Evolutionary conservation across 1,140 invertebrate genomes (phyloP).

Genomic region (Zaprionus ornatus): DNA sequence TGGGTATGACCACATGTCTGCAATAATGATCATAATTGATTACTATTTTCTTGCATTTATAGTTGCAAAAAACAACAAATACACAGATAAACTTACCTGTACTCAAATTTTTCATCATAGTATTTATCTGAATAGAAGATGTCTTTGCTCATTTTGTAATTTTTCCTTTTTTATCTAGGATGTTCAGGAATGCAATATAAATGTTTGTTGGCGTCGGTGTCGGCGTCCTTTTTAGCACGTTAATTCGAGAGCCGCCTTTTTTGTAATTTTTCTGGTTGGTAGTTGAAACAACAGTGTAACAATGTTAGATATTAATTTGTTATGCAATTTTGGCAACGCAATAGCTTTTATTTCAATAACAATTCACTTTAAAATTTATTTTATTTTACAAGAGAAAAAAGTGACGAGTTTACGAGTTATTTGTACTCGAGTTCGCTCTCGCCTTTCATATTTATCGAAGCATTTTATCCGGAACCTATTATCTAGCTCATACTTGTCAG

Average conservation of each 20-base stretch:
- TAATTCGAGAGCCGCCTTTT: conserved; percentile 2
- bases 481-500: not conserved
- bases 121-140: conserved; percentile 97
- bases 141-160: conserved; percentile 84
- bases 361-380: conserved; percentile 31
- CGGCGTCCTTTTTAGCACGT: conserved; percentile 48
- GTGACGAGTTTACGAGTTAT: conserved; percentile 56
- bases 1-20: conserved; percentile 96
- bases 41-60: conserved; percentile 27
- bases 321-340: not conserved
- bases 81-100: conserved; percentile 88
- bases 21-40: conserved; percentile 50
- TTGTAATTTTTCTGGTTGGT: not conserved
- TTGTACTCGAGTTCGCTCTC: conserved; percentile 29
- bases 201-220: conserved; percentile 27
- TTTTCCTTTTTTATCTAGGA: not conserved
- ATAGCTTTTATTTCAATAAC: conserved; percentile 1
- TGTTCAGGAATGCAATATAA: conserved; percentile 37
- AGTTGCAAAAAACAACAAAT: conserved; percentile 31
- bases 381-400: conserved; percentile 65
- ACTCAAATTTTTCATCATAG: conserved; percentile 93
- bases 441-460: conserved; percentile 1
- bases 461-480: conserved; percentile 1
- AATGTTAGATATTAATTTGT: not conserved
- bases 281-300: not conserved